Conservation (phyloP, 1,140 invertebrate species). For the Dreissena rostriformis region DNA sequence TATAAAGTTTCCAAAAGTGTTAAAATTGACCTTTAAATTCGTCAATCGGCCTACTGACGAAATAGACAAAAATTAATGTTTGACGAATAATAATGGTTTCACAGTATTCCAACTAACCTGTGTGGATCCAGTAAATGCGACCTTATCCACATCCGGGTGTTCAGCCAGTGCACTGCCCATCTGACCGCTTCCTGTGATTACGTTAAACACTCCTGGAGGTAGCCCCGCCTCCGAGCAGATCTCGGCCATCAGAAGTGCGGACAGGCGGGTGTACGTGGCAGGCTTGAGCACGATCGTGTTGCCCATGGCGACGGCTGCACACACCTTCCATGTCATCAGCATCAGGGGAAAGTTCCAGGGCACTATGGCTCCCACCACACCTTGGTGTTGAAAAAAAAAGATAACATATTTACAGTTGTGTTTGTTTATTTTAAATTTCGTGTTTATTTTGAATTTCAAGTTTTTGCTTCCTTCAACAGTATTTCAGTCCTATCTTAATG, state of each 20-base stretch:
- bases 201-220: constrained; percentile 81
- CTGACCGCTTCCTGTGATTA: constrained; percentile 78
- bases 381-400: constrained; percentile 59
- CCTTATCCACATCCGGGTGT: constrained; percentile 77
- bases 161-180: constrained; percentile 72
- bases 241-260: constrained; percentile 78
- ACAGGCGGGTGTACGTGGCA: constrained; percentile 78
- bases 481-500: too few species aligned
- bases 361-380: constrained; percentile 80
- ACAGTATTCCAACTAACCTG: constrained; percentile 61
- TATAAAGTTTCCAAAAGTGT: too few species aligned
- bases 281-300: constrained; percentile 81
- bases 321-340: constrained; percentile 78
- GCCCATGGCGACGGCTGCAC: constrained; percentile 80
- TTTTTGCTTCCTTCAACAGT: too few species aligned
- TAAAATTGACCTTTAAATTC: too few species aligned
- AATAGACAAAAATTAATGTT: too few species aligned
- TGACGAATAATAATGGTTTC: too few species aligned
- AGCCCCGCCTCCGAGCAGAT: constrained; percentile 80
- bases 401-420: too few species aligned
- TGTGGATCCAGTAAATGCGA: constrained; percentile 79
- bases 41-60: too few species aligned
- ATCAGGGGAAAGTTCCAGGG: constrained; percentile 81
- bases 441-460: too few species aligned
- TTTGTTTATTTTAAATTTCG: too few species aligned